Evolutionary conservation across 2,113 vertebrate genomes (phyloP).

Genomic region (Solea solea): DNA sequence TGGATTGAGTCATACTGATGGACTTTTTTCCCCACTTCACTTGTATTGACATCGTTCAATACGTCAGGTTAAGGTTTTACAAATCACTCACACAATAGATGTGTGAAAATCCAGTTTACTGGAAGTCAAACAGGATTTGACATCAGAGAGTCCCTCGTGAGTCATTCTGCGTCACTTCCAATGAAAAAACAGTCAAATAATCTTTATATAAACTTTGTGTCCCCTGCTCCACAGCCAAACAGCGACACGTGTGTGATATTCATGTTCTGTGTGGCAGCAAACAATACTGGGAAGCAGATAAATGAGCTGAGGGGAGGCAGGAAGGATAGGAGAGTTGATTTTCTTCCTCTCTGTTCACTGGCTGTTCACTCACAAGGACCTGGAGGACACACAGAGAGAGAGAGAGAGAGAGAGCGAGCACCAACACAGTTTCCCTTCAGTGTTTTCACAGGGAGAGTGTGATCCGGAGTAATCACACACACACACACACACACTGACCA

Average conservation of each 20-base stretch:
- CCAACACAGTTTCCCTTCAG: slow-evolving; percentile 45
- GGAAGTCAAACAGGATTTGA: slow-evolving; percentile 3
- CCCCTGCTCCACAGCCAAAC: not conserved
- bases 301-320: slow-evolving; percentile 27
- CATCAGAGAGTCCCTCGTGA: not conserved
- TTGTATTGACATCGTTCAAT: too few relatives aligned
- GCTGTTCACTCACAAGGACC: not conserved
- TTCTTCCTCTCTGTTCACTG: slow-evolving; percentile 8
- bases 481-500: slow-evolving; percentile 19
- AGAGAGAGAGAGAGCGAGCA: slow-evolving; percentile 1
- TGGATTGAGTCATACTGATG: too few relatives aligned
- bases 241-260: slow-evolving; percentile 11
- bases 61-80: too few relatives aligned
- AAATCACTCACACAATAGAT: too few relatives aligned
- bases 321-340: slow-evolving; percentile 43
- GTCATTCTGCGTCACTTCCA: not conserved
- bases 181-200: not conserved
- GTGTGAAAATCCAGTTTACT: not conserved
- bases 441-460: slow-evolving; percentile 47
- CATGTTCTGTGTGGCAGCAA: slow-evolving; percentile 14
- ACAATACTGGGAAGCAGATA: slow-evolving; percentile 54
- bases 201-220: not conserved
- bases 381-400: slow-evolving; percentile 2
- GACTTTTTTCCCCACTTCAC: too few relatives aligned
- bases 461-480: slow-evolving; percentile 1